Evolutionary conservation across 2,797 vertebrate species (phyloP).

Genomic region (Periparus ater): DNA sequence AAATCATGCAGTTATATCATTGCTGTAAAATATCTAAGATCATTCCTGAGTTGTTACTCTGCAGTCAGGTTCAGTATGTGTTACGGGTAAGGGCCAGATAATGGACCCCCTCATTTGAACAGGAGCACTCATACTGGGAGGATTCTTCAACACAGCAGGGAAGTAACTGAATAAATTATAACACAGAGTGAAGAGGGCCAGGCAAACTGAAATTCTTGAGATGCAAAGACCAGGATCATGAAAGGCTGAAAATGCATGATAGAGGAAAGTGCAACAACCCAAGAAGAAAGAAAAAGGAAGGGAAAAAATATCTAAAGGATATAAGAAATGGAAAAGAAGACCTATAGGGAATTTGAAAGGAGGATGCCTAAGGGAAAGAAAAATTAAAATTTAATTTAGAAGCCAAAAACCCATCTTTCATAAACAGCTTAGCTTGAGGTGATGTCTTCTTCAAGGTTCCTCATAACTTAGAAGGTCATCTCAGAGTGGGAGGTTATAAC

Average conservation of each 20-base stretch:
- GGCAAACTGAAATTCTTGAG: not conserved
- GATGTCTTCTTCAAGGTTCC: not conserved
- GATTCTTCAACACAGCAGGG: not conserved
- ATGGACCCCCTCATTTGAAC: not conserved
- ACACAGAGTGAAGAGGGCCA: not conserved
- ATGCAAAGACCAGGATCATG: not conserved
- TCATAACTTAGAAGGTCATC: not conserved
- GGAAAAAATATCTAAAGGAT: not conserved
- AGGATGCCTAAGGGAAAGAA: not conserved
- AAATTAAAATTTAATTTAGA: not conserved
- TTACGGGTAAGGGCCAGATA: not conserved
- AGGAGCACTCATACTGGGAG: not conserved
- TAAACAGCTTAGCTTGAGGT: not conserved
- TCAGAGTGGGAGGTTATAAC: not conserved
- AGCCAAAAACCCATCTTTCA: rapidly evolving
- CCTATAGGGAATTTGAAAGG: not conserved
- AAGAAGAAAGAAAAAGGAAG: not conserved
- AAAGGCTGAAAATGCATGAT: not conserved
- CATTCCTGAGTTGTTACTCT: not conserved
- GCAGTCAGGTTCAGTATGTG: not conserved
- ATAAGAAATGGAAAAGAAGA: not conserved
- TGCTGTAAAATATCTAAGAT: not conserved
- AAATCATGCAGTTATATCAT: not conserved
- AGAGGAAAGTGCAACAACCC: not conserved
- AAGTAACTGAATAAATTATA: not conserved